A percentile compares a stretch with the other conserved stretches of the same genome.
Evolutionary conservation across 2,797 vertebrate genomes (phyloP).

Genomic region (Oreortyx pictus): DNA sequence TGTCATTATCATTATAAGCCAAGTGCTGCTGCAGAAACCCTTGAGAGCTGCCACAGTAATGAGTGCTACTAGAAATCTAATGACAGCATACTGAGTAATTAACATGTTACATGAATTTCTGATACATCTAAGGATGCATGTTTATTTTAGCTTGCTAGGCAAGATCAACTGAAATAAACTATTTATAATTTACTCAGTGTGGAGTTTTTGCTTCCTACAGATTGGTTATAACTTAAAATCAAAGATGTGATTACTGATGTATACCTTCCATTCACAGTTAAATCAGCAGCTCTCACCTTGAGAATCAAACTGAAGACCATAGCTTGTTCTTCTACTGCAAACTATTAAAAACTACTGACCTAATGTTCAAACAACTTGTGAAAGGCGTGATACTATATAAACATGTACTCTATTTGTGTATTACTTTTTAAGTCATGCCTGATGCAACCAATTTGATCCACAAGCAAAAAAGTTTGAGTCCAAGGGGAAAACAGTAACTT

Average conservation of each 20-base stretch:
- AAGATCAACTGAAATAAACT: slow-evolving; percentile 44
- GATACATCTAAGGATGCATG: neutral
- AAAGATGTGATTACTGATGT: neutral
- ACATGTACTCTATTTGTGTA: neutral
- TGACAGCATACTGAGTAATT: slow-evolving; percentile 62
- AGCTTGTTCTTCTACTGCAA: neutral
- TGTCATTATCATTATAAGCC: slow-evolving; percentile 7
- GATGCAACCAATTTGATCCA: neutral
- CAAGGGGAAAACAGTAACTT: neutral
- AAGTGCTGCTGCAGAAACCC: slow-evolving; percentile 6
- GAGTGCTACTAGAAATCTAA: slow-evolving; percentile 39
- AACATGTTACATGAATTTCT: slow-evolving; percentile 51
- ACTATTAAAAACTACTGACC: neutral
- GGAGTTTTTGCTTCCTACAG: slow-evolving; percentile 22
- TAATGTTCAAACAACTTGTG: neutral
- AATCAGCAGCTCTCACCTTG: slow-evolving; percentile 10
- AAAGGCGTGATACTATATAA: neutral
- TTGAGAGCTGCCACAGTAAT: slow-evolving; percentile 37
- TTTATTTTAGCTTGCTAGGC: slow-evolving; percentile 66
- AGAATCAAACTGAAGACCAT: neutral
- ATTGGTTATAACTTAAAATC: slow-evolving; percentile 11
- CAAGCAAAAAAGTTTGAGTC: neutral
- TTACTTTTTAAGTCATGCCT: neutral
- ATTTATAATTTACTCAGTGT: slow-evolving; percentile 20
- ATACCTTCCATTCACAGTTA: neutral